Evolutionary conservation across 2,888 invertebrate species (phyloP).

Genomic region (Julus scanicus): DNA sequence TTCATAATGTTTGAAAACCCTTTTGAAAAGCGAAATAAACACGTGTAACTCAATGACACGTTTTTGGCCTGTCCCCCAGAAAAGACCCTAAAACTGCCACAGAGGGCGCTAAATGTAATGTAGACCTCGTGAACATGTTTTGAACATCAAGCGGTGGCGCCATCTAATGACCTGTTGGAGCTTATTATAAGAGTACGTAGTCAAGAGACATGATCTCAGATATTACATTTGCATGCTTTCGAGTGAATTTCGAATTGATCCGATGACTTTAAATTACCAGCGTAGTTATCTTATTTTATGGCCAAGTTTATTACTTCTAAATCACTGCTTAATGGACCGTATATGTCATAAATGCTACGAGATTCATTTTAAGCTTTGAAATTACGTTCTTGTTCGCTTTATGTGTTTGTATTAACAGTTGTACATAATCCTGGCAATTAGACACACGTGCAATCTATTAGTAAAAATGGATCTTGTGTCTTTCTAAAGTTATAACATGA

Average conservation of each 20-base stretch:
- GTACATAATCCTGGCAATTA: neutral
- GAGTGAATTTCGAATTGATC: neutral
- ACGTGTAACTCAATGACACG: no score
- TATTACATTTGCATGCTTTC: neutral
- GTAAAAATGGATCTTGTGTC: neutral
- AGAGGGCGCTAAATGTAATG: no score
- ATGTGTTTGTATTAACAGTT: neutral
- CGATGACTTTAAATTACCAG: neutral
- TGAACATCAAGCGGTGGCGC: no score
- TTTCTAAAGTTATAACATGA: neutral
- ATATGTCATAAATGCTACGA: constrained; percentile 11
- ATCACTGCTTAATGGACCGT: neutral
- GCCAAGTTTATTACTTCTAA: neutral
- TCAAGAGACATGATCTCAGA: no score
- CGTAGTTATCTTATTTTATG: neutral
- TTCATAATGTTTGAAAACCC: no score
- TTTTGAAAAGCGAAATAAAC: no score
- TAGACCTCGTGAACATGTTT: no score
- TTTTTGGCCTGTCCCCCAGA: no score
- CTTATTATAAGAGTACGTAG: no score
- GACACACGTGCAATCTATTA: neutral
- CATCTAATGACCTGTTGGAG: no score
- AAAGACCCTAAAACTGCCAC: no score
- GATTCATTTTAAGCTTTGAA: constrained; percentile 12
- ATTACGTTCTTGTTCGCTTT: neutral